Evolutionary conservation across 1,140 invertebrate genomes (phyloP), one percentile per base, ranked within the genome.

Genomic region (Drosophila neocordata): DNA sequence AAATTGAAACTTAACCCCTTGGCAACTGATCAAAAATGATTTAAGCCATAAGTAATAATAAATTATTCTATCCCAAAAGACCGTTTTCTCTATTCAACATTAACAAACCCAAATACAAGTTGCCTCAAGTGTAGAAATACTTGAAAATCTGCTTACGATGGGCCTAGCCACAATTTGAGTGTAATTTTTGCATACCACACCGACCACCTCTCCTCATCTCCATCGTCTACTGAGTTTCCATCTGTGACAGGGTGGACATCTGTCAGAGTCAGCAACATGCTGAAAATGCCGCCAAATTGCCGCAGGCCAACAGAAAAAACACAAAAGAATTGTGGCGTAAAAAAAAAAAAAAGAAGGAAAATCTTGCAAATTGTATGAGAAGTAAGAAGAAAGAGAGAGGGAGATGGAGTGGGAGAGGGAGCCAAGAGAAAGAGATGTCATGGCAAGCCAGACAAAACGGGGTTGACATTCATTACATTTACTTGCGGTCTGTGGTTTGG

Each of bases 401-500:
- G 11, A 31, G 4, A 31, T 2, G 1, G 11, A 38, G 38, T 8
- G 38, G 34, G 44, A 67, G 18, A 41, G n/a, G 27, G 35, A 41
- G 9, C 2, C 2, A 24, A 52, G 44, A 55, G 27, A 20, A 1
- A 56, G 41, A 34, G 53, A 56, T 34, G 22, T 55, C 52, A 20
- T 38, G 18, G 12, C 18, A 31, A 12, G 38, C 35, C 18, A 60
- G 38, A 41, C 58, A 24, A 38, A 27, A 71, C 41, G 44, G 44
- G 18, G 70, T 79, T 87, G 78, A 81, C 82, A 85, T 85, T 85
- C 82, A 87, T 85, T 81, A 77, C 79, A 52, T 48, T 69, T 27
- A 66, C 76, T 74, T 69, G 63, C 58, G 71, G 65, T 37, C 69
- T 63, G 67, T 53, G 48, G 22, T 34, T 22, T 55, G 38, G 59